Conservation (phyloP, 2,113 vertebrate genomes). For the Murina feae region DNA sequence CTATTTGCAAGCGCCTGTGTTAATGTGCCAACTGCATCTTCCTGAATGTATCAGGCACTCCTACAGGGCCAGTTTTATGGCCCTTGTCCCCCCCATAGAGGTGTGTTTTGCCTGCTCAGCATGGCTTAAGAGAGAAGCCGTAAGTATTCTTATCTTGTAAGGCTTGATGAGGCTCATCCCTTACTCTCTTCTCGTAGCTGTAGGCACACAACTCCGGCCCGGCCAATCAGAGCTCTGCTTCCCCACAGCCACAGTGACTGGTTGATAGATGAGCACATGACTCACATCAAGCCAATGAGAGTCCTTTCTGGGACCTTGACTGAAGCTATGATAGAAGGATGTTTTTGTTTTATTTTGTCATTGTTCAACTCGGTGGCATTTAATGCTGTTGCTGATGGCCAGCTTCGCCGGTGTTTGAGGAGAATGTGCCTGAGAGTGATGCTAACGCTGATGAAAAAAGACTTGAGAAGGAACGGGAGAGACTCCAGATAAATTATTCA, state of each 20-base stretch:
- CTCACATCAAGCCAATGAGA: background rate
- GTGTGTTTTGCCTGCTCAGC: background rate
- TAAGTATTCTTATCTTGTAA: background rate
- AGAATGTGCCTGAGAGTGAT: background rate
- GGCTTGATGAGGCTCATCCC: background rate
- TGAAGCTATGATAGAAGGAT: background rate
- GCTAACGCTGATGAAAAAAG: background rate
- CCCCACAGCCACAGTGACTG: background rate
- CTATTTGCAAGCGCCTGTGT: background rate
- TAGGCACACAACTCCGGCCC: background rate
- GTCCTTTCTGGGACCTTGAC: background rate
- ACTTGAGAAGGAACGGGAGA: background rate
- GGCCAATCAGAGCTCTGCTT: background rate
- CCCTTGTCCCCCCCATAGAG: background rate
- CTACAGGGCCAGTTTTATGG: background rate
- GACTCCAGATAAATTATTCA: background rate
- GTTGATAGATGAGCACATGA: background rate
- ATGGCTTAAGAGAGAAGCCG: background rate
- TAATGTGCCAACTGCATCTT: rapidly evolving
- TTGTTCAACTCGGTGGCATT: background rate
- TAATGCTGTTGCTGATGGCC: background rate
- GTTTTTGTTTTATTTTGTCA: background rate
- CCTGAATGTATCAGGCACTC: background rate
- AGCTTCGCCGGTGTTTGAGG: background rate
- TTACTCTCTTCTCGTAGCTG: background rate